phyloP scores from a whole-genome alignment of 1,140 invertebrate species.

The Cephus cinctus region DNA sequence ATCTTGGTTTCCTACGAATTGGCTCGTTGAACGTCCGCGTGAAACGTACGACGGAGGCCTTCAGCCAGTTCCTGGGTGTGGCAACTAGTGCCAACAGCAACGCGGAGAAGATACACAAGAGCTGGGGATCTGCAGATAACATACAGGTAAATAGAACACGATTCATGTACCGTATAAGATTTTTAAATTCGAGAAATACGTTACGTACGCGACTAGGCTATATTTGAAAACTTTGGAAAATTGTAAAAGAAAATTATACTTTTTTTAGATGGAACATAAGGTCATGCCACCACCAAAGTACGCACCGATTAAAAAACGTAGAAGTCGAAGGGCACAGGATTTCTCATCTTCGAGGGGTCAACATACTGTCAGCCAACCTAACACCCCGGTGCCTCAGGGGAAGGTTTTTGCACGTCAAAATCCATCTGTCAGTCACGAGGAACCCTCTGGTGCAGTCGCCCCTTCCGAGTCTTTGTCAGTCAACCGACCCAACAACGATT shows the following conservation, averaged over 20 bases:
- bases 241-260: constrained; percentile 5
- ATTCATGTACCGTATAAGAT: too few species aligned
- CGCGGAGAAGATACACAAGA: constrained; percentile 71
- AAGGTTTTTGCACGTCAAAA: constrained; percentile 31
- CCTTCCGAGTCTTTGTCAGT: constrained; percentile 37
- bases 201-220: too few species aligned
- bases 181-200: too few species aligned
- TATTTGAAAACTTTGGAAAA: too few species aligned
- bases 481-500: constrained; percentile 57
- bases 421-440: constrained; percentile 27
- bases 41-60: constrained; percentile 87
- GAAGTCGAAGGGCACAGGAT: constrained; percentile 63
- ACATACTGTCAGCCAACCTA: constrained; percentile 40
- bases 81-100: constrained; percentile 57
- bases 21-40: constrained; percentile 88
- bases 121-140: constrained; percentile 86
- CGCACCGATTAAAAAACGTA: constrained; percentile 62
- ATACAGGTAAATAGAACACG: constrained; percentile 73
- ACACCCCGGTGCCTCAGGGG: constrained; percentile 40
- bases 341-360: constrained; percentile 33
- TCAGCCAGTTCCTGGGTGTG: constrained; percentile 83
- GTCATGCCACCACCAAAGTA: constrained; percentile 73
- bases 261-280: constrained; percentile 46
- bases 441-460: constrained; percentile 58
- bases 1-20: constrained; percentile 83